Evolutionary conservation across 2,888 invertebrate genomes (phyloP).

Genomic region (Drosophila lutescens): DNA sequence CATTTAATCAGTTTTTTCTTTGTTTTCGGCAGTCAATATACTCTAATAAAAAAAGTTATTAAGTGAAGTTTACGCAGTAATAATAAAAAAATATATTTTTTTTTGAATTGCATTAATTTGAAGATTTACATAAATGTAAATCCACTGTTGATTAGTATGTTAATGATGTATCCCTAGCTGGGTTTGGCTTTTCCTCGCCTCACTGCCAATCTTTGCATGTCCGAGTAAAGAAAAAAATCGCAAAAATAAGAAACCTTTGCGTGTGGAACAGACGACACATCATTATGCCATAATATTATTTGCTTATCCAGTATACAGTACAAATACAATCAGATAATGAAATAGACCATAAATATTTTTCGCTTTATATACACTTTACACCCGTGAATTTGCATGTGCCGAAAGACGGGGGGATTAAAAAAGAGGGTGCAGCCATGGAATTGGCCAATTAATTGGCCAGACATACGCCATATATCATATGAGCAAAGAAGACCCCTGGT

Average conservation of each 20-base stretch:
- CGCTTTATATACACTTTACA: not conserved
- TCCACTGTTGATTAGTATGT: not conserved
- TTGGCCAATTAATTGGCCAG: slow-evolving; percentile 48
- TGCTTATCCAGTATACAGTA: slow-evolving; percentile 15
- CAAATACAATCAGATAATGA: slow-evolving; percentile 20
- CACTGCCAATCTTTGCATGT: slow-evolving; percentile 34
- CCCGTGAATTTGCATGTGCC: slow-evolving; percentile 46
- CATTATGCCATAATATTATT: slow-evolving; percentile 35
- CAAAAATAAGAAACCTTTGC: slow-evolving; percentile 36
- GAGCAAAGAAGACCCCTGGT: not conserved
- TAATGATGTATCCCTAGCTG: not conserved
- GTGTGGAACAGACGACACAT: slow-evolving; percentile 38
- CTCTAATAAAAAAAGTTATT: not conserved
- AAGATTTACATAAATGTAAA: not conserved
- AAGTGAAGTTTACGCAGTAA: not conserved
- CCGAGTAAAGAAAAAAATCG: not conserved
- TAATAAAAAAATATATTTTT: not conserved
- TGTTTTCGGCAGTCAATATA: not conserved
- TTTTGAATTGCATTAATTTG: too few species aligned
- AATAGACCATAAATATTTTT: slow-evolving; percentile 46
- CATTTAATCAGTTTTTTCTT: slow-evolving; percentile 11
- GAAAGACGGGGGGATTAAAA: slow-evolving; percentile 23
- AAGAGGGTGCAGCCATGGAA: slow-evolving; percentile 38
- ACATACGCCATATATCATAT: slow-evolving; percentile 17
- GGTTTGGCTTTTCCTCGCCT: slow-evolving; percentile 18